phyloP scores from a whole-genome alignment of 2,113 vertebrate genomes.

The Stictonetta naevosa region DNA sequence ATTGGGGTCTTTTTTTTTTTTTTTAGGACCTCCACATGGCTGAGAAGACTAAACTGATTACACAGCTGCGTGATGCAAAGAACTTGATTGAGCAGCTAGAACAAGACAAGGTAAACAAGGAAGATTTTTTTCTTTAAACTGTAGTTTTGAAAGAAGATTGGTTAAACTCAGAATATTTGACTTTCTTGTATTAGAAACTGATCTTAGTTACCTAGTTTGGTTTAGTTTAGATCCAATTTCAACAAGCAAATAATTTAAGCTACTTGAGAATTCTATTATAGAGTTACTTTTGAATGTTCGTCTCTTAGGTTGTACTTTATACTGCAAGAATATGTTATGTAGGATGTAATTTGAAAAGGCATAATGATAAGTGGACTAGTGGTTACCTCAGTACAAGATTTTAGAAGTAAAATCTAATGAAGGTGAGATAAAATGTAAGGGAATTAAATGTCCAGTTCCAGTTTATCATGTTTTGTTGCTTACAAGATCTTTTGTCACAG shows the following conservation, averaged over 20 bases:
- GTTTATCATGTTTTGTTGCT: not conserved
- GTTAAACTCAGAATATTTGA: not conserved
- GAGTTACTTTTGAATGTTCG: not conserved
- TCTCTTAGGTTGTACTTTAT: not conserved
- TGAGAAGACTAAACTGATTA: conserved; percentile 97
- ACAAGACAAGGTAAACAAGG: conserved; percentile 93
- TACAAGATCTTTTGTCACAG: not conserved
- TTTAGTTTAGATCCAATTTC: conserved; percentile 1
- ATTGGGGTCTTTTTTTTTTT: not conserved
- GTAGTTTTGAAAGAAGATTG: not conserved
- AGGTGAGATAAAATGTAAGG: not conserved
- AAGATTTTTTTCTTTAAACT: not conserved
- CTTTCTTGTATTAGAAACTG: conserved; percentile 7
- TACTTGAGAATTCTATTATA: not conserved
- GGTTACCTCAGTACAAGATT: not conserved
- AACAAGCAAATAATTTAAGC: not conserved
- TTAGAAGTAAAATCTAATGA: not conserved
- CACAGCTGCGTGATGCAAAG: conserved; percentile 94
- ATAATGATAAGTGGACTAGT: not conserved
- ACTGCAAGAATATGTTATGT: not conserved
- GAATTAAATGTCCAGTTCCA: rapidly evolving
- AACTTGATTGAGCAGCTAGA: conserved; percentile 96
- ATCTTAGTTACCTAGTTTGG: not conserved
- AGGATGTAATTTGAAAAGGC: not conserved
- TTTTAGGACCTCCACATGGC: conserved; percentile 91